These are phyloP conservation scores for Chroicocephalus ridibundus DNA, from an alignment of 2,113 vertebrate genomes.

Conservation along the genomic window DNA sequence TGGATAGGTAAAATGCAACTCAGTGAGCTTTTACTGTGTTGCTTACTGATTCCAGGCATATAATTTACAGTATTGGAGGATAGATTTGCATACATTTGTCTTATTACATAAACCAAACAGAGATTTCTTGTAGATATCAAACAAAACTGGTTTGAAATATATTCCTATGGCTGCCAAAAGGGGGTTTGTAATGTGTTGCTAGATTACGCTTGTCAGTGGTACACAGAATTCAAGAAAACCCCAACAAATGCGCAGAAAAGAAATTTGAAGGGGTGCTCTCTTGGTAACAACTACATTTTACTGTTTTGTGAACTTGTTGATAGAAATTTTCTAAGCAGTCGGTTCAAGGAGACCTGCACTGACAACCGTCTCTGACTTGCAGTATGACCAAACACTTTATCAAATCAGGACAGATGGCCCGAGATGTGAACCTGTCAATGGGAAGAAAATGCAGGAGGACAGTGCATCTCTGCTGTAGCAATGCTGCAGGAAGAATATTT, in stretches of 20 bases:
- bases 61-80: background rate
- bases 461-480: slow-evolving; percentile 62
- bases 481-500: slow-evolving; percentile 39
- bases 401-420: slow-evolving; percentile 69
- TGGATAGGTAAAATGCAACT: slow-evolving; percentile 29
- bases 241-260: background rate
- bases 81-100: slow-evolving; percentile 55
- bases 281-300: background rate
- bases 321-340: background rate
- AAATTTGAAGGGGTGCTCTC: background rate
- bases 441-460: slow-evolving; percentile 68
- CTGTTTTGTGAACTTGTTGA: background rate
- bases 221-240: slow-evolving; percentile 1
- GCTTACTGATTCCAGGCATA: slow-evolving; percentile 31
- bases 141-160: slow-evolving; percentile 15
- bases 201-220: background rate
- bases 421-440: slow-evolving; percentile 73
- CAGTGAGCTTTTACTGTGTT: slow-evolving; percentile 28
- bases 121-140: slow-evolving; percentile 60
- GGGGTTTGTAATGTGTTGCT: background rate
- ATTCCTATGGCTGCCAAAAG: slow-evolving; percentile 7
- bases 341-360: slow-evolving; percentile 59
- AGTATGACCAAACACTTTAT: slow-evolving; percentile 83
- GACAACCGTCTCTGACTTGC: slow-evolving; percentile 76
- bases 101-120: slow-evolving; percentile 40